phyloP scores from a whole-genome alignment of 2,797 vertebrate species.

The Potorous gilbertii region DNA sequence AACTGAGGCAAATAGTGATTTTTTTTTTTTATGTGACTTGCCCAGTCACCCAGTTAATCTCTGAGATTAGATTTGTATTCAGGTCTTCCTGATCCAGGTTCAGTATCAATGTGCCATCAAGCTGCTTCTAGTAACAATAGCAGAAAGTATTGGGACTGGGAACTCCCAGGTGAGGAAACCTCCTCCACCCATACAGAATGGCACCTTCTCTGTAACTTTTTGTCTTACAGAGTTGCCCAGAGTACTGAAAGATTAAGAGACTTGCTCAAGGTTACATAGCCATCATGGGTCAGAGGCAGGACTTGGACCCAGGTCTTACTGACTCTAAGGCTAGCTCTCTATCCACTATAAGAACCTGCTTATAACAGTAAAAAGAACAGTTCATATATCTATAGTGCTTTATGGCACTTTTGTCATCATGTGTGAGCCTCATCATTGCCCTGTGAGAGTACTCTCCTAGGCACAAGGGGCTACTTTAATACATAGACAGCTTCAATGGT shows the following conservation, averaged over 20 bases:
- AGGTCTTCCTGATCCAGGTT: not conserved
- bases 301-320: not conserved
- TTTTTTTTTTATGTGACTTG: not conserved
- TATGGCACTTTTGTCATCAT: not conserved
- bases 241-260: not conserved
- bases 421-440: not conserved
- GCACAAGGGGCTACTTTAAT: not conserved
- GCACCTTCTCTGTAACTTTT: not conserved
- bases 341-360: too few relatives aligned
- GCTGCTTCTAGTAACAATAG: not conserved
- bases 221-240: not conserved
- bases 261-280: not conserved
- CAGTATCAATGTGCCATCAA: not conserved
- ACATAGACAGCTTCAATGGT: not conserved
- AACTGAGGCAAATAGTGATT: not conserved
- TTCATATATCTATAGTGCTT: not conserved
- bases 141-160: not conserved
- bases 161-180: not conserved
- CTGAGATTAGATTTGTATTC: not conserved
- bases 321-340: not conserved
- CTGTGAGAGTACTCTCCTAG: not conserved
- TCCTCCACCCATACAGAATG: not conserved
- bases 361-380: not conserved
- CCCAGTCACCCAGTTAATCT: not conserved
- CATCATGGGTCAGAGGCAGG: not conserved